Base-by-base conservation (phyloP, 2,888 invertebrate genomes). In the Hanleya hanleyi region DNA sequence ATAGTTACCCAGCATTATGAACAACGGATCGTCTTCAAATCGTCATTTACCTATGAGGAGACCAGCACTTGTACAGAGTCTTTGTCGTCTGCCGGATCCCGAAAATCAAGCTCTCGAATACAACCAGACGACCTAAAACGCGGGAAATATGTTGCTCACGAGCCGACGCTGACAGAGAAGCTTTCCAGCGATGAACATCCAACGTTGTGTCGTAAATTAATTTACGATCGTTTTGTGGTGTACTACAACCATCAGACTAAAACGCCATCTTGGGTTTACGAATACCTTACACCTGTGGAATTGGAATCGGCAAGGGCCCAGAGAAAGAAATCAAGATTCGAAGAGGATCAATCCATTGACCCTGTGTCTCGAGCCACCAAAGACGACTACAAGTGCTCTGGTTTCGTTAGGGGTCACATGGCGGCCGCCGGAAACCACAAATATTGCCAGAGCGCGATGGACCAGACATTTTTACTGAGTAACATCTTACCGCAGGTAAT, bases 351-450 rank as follows among this genome's bases (percentile, higher is more conserved):
- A 18, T 22, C 5, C 18, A 29, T 57, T 22, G 7, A 26, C 15
- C 22, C 1, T 4, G 26, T 29, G 1, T 47, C 18, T 22, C 22
- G 57, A 15, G 22, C 57, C 26, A 22, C 4, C 4, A 22, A 29
- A 29, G 57, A 57, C 22, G 57, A 57, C 57, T 57, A 57, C 57
- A 57, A 32, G 29, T 93, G 94, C 0, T 97, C 97, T 71, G 98
- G 98, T 0, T 98, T 95, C 87, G 98, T 98, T 91, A 92, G 98
- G 37, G 98, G 98, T 0, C 98, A 99, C 91, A 93, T 99, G 92
- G 98, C 98, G 0, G 97, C 98, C 0, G 98, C 98, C 0, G 98
- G 96, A 0, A 99, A 99, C 91, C 98, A 99, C 89, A 93, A 94
- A 29, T 69, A 29, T 12, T 67, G 92, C 74, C 97, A 98, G 89